phyloP scores from a whole-genome alignment of 1,140 invertebrate genomes.

The Mya arenaria region DNA sequence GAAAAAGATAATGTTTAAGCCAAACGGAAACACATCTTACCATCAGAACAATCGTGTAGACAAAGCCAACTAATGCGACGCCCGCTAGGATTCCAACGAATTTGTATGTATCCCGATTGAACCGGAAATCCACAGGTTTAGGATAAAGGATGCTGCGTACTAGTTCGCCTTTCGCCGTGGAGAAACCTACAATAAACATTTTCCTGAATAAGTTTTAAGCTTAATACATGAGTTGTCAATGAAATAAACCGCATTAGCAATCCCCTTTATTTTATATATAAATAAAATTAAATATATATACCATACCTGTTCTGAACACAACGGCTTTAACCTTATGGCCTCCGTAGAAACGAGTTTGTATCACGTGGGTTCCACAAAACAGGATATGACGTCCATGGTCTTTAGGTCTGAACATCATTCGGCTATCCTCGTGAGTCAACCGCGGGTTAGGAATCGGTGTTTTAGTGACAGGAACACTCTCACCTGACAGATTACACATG shows the following conservation, averaged over 20 bases:
- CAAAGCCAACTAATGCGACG: conserved; percentile 89
- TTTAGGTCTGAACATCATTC: conserved; percentile 77
- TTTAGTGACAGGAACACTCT: conserved; percentile 95
- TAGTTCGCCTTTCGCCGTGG: conserved; percentile 93
- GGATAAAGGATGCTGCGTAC: conserved; percentile 96
- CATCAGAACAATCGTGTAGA: conserved; percentile 93
- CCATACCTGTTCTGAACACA: conserved; percentile 89
- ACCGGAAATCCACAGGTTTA: conserved; percentile 94
- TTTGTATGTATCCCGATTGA: conserved; percentile 94
- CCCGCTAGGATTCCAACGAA: conserved; percentile 91
- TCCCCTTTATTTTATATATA: too few relatives aligned
- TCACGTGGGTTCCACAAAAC: conserved; percentile 96
- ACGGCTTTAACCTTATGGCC: conserved; percentile 87
- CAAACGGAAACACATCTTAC: too few relatives aligned
- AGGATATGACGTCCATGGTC: conserved; percentile 94
- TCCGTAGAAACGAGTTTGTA: conserved; percentile 96
- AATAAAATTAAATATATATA: neutral
- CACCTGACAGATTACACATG: conserved; percentile 81
- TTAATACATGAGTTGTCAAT: too few relatives aligned
- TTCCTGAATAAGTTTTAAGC: conserved; percentile 59
- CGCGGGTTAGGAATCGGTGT: conserved; percentile 88
- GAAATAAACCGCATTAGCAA: too few relatives aligned
- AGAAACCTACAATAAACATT: neutral
- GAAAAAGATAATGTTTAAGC: too few relatives aligned
- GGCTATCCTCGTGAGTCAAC: conserved; percentile 53